Evolutionary conservation across 2,888 invertebrate species (phyloP).

Genomic region (Belgica antarctica): DNA sequence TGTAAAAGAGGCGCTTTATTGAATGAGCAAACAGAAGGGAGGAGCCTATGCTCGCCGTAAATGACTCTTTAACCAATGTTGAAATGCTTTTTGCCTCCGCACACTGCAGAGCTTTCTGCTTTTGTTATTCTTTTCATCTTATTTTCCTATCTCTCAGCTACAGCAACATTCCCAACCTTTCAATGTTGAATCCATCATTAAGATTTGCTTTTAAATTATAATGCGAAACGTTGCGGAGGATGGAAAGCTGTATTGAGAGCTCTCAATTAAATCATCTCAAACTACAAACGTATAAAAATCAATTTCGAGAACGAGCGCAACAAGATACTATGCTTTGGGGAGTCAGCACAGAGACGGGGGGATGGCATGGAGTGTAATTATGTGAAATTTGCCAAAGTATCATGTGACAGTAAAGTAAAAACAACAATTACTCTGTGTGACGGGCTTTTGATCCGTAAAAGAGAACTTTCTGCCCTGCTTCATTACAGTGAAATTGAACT

Average conservation of each 20-base stretch:
- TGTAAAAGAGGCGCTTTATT: slow-evolving; percentile 44
- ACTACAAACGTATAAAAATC: neutral
- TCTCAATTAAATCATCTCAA: neutral
- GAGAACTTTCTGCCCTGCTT: neutral
- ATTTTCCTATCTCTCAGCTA: slow-evolving; percentile 3
- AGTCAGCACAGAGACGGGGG: neutral
- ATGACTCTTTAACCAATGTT: slow-evolving; percentile 44
- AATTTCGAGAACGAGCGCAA: neutral
- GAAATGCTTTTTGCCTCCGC: slow-evolving; percentile 29
- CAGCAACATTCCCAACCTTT: slow-evolving; percentile 18
- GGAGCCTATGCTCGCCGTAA: slow-evolving; percentile 43
- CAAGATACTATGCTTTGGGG: neutral
- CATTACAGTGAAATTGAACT: slow-evolving; percentile 25
- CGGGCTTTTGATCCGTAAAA: neutral
- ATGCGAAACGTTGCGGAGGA: neutral
- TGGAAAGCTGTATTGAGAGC: neutral
- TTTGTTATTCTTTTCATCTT: slow-evolving; percentile 1
- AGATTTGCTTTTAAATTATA: slow-evolving; percentile 27
- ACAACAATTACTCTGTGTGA: slow-evolving; percentile 24
- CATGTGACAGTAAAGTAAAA: slow-evolving; percentile 36
- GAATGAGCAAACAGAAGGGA: slow-evolving; percentile 44
- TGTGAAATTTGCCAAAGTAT: slow-evolving; percentile 36
- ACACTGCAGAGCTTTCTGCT: neutral
- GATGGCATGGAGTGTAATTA: slow-evolving; percentile 33
- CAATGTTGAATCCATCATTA: slow-evolving; percentile 19